phyloP scores from a whole-genome alignment of 2,113 vertebrate species.

The Jacana jacana region DNA sequence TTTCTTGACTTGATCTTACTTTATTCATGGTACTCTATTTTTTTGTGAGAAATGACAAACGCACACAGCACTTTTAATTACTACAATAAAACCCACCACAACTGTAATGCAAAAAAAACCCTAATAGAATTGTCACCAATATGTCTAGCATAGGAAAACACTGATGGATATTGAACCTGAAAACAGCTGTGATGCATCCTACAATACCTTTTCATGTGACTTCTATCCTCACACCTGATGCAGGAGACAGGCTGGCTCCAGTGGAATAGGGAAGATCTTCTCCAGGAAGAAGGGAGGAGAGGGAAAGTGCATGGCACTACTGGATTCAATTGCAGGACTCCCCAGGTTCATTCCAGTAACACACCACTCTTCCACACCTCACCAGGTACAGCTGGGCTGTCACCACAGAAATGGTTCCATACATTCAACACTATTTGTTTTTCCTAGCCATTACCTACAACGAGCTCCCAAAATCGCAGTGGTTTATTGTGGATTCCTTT shows the following conservation, averaged over 20 bases:
- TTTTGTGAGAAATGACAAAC: not conserved
- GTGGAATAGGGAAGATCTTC: not conserved
- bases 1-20: not conserved
- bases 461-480: not conserved
- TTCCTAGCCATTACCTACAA: not conserved
- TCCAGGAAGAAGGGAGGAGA: not conserved
- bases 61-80: not conserved
- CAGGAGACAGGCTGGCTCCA: not conserved
- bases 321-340: accelerated
- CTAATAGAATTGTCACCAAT: not conserved
- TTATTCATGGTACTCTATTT: not conserved
- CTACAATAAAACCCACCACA: not conserved
- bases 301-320: not conserved
- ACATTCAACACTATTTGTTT: not conserved
- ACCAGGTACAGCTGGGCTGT: not conserved
- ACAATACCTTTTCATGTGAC: not conserved
- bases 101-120: not conserved
- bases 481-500: not conserved
- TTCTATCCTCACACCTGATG: not conserved
- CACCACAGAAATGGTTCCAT: not conserved
- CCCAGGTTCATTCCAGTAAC: not conserved
- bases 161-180: not conserved
- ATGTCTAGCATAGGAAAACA: not conserved
- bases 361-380: not conserved
- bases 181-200: not conserved